Conservation (phyloP, 2,888 invertebrate genomes). For the Orchesellides sinensis region DNA sequence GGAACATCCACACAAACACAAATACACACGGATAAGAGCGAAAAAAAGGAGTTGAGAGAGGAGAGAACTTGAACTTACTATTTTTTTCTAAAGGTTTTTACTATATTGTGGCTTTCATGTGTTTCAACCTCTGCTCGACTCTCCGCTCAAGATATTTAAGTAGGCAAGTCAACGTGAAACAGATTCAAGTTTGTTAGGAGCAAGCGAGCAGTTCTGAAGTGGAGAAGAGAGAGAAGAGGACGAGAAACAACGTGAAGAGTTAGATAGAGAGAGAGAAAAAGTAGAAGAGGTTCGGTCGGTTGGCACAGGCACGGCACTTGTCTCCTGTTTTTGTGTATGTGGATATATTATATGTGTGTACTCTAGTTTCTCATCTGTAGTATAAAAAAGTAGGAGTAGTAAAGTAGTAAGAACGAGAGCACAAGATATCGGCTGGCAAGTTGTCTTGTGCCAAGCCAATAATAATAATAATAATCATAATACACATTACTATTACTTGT, state of each 20-base stretch:
- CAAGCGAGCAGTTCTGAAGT: slow-evolving; percentile 61
- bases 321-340: slow-evolving; percentile 44
- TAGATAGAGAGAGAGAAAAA: slow-evolving; percentile 36
- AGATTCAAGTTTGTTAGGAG: slow-evolving; percentile 67
- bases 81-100: slow-evolving; percentile 27
- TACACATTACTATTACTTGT: slow-evolving; percentile 52
- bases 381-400: slow-evolving; percentile 19
- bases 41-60: background rate
- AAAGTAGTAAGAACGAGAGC: slow-evolving; percentile 8
- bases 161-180: slow-evolving; percentile 60
- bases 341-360: slow-evolving; percentile 33
- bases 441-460: slow-evolving; percentile 64
- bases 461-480: slow-evolving; percentile 63
- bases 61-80: slow-evolving; percentile 63
- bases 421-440: slow-evolving; percentile 51
- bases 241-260: no score
- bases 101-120: slow-evolving; percentile 49
- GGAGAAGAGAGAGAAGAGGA: slow-evolving; percentile 42
- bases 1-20: slow-evolving; percentile 5
- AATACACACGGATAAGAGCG: slow-evolving; percentile 8
- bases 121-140: slow-evolving; percentile 24
- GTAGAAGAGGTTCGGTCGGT: slow-evolving; percentile 60
- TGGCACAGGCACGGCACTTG: slow-evolving; percentile 55
- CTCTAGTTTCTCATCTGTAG: slow-evolving; percentile 26
- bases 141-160: slow-evolving; percentile 57